Evolutionary conservation across 2,113 vertebrate species (phyloP), one percentile per base, ranked within the genome.

Genomic region (Pterocles burchelli): DNA sequence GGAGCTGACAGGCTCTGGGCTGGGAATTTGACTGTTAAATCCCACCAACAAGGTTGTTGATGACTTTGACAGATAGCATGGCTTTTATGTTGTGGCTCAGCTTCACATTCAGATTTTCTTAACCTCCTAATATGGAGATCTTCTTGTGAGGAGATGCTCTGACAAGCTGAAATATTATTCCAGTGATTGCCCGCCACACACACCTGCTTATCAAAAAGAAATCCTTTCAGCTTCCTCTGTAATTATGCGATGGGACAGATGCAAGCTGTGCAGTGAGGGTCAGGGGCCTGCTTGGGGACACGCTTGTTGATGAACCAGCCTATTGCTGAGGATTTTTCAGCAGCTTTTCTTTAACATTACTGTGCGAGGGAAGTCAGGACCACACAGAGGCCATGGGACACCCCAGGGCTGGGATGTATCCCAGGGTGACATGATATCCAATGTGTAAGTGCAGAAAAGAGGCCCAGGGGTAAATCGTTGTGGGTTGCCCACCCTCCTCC

Each of bases 31-130:
- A 5, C 82, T 90, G 76, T 38, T 94, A 92, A 96, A 96, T 94
- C 76, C 95, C 76, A 65, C 65, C 1, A 5, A 93, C 82, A 88
- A 81, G 83, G 80, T 57, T 93, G 92, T 46, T 97, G 96, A 96
- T 97, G 95, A 87, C 76, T 95, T 95, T 94, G 95, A 93, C 95
- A 96, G 91, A 94, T 95, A 95, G 61, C 85, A 81, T 61, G 59
- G 73, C 75, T 95, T 97, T 94, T 94, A 75, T 93, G 85, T 88
- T 96, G 79, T 33, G 59, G 65, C 76, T 96, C 36, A 57, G 73
- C 66, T 87, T 95, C 68, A 65, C 62, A 65, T 89, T 86, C 81
- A 81, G 72, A 85, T 96, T 94, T 91, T 91, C 85, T 86, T 85
- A 93, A 93, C 90, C 90, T 96, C 75, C 19, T 90, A 90, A 77